phyloP scores from a whole-genome alignment of 2,113 vertebrate species.

The Limanda limanda region DNA sequence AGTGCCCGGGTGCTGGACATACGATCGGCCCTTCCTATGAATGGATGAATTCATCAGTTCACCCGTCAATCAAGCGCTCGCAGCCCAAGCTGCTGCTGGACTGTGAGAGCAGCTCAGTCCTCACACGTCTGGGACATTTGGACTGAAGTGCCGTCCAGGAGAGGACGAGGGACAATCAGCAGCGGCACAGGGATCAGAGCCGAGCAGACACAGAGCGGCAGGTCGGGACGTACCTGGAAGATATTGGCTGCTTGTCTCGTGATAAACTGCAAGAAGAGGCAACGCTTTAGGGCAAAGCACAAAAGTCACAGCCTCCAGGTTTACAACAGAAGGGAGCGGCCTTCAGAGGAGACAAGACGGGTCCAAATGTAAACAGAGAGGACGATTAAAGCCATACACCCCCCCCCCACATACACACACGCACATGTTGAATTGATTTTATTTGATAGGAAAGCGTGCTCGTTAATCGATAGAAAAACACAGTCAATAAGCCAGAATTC shows the following conservation, averaged over 20 bases:
- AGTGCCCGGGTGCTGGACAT: no score
- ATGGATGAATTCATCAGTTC: background rate
- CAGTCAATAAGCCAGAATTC: no score
- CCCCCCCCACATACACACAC: no score
- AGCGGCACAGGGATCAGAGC: conserved; percentile 49
- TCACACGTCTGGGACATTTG: conserved; percentile 20
- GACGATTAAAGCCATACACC: no score
- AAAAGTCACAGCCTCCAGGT: conserved; percentile 48
- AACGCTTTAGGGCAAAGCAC: conserved; percentile 73
- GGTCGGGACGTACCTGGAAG: conserved; percentile 82
- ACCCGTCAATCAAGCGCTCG: background rate
- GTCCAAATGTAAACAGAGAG: no score
- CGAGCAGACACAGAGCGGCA: conserved; percentile 54
- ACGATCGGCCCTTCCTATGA: background rate
- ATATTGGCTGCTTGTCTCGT: conserved; percentile 72
- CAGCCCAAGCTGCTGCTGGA: conserved; percentile 52
- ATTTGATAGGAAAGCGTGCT: no score
- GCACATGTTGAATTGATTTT: no score
- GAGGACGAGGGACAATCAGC: conserved; percentile 62
- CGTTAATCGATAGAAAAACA: no score
- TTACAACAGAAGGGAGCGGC: conserved; percentile 33
- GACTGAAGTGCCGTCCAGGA: conserved; percentile 63
- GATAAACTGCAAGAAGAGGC: conserved; percentile 83
- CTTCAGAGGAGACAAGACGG: no score
- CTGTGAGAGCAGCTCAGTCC: background rate